A percentile compares a stretch with the other conserved stretches of the same genome.
Evolutionary conservation across 2,888 invertebrate species (phyloP).

Genomic region (Dimorphilus gyrociliatus): DNA sequence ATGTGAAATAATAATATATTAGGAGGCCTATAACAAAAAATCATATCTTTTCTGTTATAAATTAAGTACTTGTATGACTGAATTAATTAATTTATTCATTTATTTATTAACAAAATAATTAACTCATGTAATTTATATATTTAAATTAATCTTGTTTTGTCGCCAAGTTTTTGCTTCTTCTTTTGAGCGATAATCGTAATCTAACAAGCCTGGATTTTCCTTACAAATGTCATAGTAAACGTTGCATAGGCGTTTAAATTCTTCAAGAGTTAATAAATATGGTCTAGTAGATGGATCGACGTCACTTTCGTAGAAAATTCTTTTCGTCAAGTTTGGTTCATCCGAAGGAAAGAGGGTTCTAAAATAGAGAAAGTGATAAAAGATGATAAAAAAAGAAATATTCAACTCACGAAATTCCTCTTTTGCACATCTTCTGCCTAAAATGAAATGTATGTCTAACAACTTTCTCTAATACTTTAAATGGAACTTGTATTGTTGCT

Average conservation of each 20-base stretch:
- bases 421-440: conserved; percentile 56
- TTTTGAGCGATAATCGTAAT: conserved; percentile 52
- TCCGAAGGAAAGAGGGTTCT: conserved; percentile 59
- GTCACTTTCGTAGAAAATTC: conserved; percentile 54
- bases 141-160: conserved; percentile 6
- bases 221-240: conserved; percentile 56
- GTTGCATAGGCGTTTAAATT: conserved; percentile 57
- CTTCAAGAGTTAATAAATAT: conserved; percentile 56
- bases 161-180: conserved; percentile 13
- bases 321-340: conserved; percentile 48
- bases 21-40: too few relatives aligned
- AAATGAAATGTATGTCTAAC: conserved; percentile 66
- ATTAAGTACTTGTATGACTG: too few relatives aligned
- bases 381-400: conserved; percentile 3
- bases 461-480: conserved; percentile 72
- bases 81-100: too few relatives aligned
- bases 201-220: conserved; percentile 25
- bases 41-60: too few relatives aligned
- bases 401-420: conserved; percentile 26
- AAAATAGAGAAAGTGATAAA: conserved; percentile 5
- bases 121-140: too few relatives aligned
- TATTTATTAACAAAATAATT: too few relatives aligned
- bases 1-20: too few relatives aligned
- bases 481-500: conserved; percentile 60
- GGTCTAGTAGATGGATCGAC: conserved; percentile 54